phyloP scores from a whole-genome alignment of 2,888 invertebrate species.

The Junonia oenone region DNA sequence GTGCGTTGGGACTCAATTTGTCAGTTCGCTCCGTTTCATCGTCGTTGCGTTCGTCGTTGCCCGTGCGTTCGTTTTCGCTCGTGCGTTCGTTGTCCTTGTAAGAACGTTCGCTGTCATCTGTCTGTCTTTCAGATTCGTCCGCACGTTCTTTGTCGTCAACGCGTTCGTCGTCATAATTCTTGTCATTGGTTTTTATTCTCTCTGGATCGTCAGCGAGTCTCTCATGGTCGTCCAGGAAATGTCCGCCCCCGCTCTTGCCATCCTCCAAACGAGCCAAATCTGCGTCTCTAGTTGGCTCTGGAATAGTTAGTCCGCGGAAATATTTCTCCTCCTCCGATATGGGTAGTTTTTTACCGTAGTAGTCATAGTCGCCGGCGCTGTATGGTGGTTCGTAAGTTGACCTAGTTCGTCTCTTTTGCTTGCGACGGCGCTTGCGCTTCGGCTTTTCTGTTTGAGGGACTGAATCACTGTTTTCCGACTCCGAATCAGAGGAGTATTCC shows the following conservation, averaged over 20 bases:
- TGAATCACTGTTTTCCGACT: constrained; percentile 48
- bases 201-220: constrained; percentile 53
- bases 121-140: constrained; percentile 40
- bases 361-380: constrained; percentile 58
- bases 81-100: constrained; percentile 38
- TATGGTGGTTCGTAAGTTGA: constrained; percentile 43
- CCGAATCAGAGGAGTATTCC: constrained; percentile 39
- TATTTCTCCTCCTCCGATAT: constrained; percentile 60
- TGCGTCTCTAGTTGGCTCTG: constrained; percentile 56
- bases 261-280: constrained; percentile 54
- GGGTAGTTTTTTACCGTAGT: constrained; percentile 56
- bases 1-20: constrained; percentile 53
- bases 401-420: constrained; percentile 49
- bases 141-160: constrained; percentile 32
- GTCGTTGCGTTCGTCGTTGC: constrained; percentile 38
- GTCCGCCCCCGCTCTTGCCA: constrained; percentile 34
- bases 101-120: constrained; percentile 35
- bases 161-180: constrained; percentile 28
- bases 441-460: constrained; percentile 48
- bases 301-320: constrained; percentile 48
- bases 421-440: constrained; percentile 50
- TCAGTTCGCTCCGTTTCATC: constrained; percentile 42
- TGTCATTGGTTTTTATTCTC: constrained; percentile 33
- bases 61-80: constrained; percentile 39
- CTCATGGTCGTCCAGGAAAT: constrained; percentile 58